Evolutionary conservation across 1,140 invertebrate genomes (phyloP), one percentile per base, ranked within the genome.

Genomic region (Onthophagus taurus): DNA sequence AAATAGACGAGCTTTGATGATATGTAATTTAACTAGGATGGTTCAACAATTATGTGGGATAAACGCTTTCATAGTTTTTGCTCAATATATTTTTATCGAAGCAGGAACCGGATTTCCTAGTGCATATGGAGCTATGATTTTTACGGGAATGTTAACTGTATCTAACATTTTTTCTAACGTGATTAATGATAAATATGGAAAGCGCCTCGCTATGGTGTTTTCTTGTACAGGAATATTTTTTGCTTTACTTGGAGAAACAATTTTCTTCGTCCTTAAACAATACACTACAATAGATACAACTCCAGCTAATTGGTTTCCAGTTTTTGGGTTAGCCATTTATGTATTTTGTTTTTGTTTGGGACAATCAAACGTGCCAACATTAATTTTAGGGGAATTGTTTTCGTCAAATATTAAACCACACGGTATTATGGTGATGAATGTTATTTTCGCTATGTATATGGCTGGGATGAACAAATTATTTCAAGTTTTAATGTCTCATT

Each of bases 131-230:
- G 47, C 52, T 1, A 58, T 58, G 13, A 51, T 57, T 29, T 53
- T 51, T 26, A 47, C 44, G 16, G 42, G 47, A 1, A 69, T 82
- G 4, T 80, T 82, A 47, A 65, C 88, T 1, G 45, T 76, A 0
- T 78, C 78, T 0, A 77, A 77, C 0, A 66, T 74, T 6, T 53
- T 75, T 41, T 72, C 77, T 0, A 75, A 74, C 0, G 60, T 77
- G 24, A 56, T 81, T 26, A 78, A 85, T 38, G 84, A 88, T 63
- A 74, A 72, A 42, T 68, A 72, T 13, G 83, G 86, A 7, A 69
- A 85, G 51, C 75, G 75, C 56, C 71, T 74, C 13, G 63, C 87
- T 6, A 63, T 85, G 9, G 60, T 78, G 4, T 53, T 76, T 19
- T 82, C 80, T 0, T 72, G 68, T 23, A 59, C 61, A 19, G 69